Percentiles rank a stretch among this genome's conserved stretches.
phyloP scores from a whole-genome alignment of 1,140 invertebrate species.

The Leptonema lineaticorne region DNA sequence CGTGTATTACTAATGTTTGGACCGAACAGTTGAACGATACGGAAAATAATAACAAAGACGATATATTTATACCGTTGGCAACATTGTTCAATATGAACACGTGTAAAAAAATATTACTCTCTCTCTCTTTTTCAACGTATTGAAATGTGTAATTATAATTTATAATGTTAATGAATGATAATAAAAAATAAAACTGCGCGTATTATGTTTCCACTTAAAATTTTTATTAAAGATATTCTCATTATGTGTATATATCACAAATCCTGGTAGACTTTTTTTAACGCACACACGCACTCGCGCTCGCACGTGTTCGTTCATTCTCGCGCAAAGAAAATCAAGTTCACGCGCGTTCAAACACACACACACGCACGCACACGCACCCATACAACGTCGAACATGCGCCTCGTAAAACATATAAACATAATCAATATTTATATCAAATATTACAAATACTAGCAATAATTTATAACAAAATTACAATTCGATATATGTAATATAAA shows the following conservation, averaged over 20 bases:
- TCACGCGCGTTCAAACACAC: no score
- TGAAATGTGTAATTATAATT: no score
- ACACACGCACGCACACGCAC: conserved; percentile 31
- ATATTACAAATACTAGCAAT: conserved; percentile 12
- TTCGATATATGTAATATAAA: no score
- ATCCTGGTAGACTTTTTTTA: conserved; percentile 59
- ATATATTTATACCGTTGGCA: neutral
- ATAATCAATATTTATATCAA: conserved; percentile 12
- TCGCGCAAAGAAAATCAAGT: conserved; percentile 28
- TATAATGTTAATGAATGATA: no score
- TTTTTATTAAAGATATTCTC: conserved; percentile 59
- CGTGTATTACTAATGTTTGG: no score
- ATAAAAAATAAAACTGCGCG: conserved; percentile 54
- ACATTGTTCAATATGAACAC: neutral
- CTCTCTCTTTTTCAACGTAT: no score
- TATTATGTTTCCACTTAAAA: conserved; percentile 57
- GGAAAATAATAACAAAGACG: neutral
- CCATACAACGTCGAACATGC: no score
- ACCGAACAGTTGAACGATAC: no score
- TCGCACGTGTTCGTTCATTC: neutral
- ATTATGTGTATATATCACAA: conserved; percentile 61
- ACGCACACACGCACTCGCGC: neutral
- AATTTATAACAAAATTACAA: conserved; percentile 19
- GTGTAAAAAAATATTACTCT: neutral
- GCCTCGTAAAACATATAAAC: neutral